Base-by-base conservation (phyloP, 2,888 invertebrate species). In the Eumerus sabulonum region DNA sequence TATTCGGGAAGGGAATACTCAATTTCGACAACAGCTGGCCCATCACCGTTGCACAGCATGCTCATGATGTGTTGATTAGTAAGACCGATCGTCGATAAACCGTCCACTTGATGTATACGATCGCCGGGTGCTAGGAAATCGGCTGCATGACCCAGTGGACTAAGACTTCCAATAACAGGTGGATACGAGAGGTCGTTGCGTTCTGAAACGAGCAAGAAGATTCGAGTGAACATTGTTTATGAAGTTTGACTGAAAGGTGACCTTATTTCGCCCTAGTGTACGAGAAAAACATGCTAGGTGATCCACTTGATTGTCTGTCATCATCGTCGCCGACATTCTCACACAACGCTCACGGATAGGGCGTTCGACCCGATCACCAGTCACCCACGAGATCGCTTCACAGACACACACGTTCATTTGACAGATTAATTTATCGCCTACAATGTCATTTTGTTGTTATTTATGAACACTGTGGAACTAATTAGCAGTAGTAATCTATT, bases 1-100 rank as follows among this genome's bases (percentile, higher is more conserved):
- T 93, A 93, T 85, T 94, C 93, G 27, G 95, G 95, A 86, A 96
- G 91, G 79, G 94, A 93, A 88, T 96, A 96, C 86, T 95, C 95
- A 82, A 96, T 92, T 89, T 96, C 95, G 84, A 96, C 89, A n/a
- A 93, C 91, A 9, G 95, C 94, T 63, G 93, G 91, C 74, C 92
- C 92, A 81, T 93, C 93, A 72, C 86, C 93, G 88, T 93, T 93
- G 86, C 94, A 93, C 83, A 96, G 88, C 82, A 93, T 92, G 76
- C 84, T 88, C 82, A 94, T 91, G 36, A 95, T 94, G 86, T 96
- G 95, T 82, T 94, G 94, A 86, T 95, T 94, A 71, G 93, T 92
- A 85, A 96, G 91, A 64, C 93, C 91, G 11, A 92, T 91, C 0
- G 95, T 95, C 59, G 93, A 93, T 83, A 95, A 94, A 17, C 95